Base-by-base conservation (phyloP, 2,113 vertebrate species). In the Indri indri region DNA sequence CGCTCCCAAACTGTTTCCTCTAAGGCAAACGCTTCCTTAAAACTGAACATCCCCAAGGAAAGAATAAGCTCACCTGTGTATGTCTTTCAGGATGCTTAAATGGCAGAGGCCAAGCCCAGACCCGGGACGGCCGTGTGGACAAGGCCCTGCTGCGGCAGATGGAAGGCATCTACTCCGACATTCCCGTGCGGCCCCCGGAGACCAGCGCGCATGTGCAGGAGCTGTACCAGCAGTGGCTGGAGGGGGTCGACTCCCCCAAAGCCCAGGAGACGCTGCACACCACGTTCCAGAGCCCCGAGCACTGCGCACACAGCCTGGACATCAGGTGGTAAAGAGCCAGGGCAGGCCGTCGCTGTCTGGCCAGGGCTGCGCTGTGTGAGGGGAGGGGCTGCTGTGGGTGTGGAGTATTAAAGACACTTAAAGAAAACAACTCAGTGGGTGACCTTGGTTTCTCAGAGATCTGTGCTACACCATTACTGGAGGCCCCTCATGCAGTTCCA, bases 181-280 rank as follows among this genome's bases (percentile, higher is more conserved):
- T 99, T 65, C 99, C 99, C 0, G 98, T 99, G 40, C 98, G 97
- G 54, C 98, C 99, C 18, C 99, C 99, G 0, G 99, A 99, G 81
- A 85, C 96, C 94, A 99, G 99, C 63, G 20, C 98, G 1, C 96
- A 97, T 0, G 97, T 99, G 32, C 99, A 99, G 71, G 99, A 98
- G 94, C 98, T 99, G 71, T 99, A 99, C 98, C 99, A 98, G 96
- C 99, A 99, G 97, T 99, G 99, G 99, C 99, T 99, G 90, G 98
- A 99, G 25, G 99, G 99, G 23, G 96, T 98, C 17, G 99, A 99
- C 97, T 99, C 99, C 0, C 97, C 77, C 9, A 98, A 98, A 65
- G 99, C 96, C 14, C 98, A 97, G 89, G 98, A 99, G 8, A 98
- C 99, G 59, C 98, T 99, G 54, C 99, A 99, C 96, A 99, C 99